A percentile compares a stretch with the other conserved stretches of the same genome.
phyloP scores from a whole-genome alignment of 1,140 invertebrate genomes.

The Lepidurus couesii region DNA sequence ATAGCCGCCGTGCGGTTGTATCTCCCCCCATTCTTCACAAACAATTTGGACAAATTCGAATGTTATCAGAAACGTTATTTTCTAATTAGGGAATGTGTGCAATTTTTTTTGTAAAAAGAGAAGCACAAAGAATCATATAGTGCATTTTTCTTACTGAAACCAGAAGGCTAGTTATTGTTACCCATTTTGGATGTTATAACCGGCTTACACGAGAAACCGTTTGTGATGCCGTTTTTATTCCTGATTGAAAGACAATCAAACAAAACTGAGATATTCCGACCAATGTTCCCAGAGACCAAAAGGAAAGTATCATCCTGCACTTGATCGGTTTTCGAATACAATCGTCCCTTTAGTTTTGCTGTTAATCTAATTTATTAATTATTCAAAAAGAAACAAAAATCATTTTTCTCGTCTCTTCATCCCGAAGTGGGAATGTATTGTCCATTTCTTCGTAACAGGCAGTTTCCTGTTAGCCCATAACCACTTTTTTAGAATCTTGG shows the following conservation, averaged over 20 bases:
- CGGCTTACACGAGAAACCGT: not conserved
- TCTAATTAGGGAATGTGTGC: not conserved
- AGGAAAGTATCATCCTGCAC: not conserved
- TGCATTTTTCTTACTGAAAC: not conserved
- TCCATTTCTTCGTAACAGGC: not conserved
- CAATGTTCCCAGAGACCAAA: slow-evolving; percentile 7
- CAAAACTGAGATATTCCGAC: not conserved
- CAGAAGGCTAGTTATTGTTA: slow-evolving; percentile 16
- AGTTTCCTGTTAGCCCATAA: not conserved
- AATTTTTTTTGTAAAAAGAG: not conserved
- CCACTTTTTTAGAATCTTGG: slow-evolving; percentile 13
- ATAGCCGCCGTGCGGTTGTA: slow-evolving; percentile 2
- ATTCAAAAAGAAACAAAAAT: not conserved
- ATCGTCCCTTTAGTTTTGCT: not conserved
- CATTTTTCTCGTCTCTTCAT: not conserved
- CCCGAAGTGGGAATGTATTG: slow-evolving; percentile 11
- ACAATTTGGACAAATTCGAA: slow-evolving; percentile 2
- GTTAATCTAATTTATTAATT: not conserved
- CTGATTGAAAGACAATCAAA: slow-evolving; percentile 16
- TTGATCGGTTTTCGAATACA: not conserved
- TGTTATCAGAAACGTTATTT: not conserved
- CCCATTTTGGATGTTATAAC: slow-evolving; percentile 3
- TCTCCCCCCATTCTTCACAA: not conserved
- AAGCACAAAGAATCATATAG: slow-evolving; percentile 12
- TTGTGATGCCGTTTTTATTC: not conserved